phyloP scores from a whole-genome alignment of 2,113 vertebrate genomes.

The Melanotaenia duboulayi region DNA sequence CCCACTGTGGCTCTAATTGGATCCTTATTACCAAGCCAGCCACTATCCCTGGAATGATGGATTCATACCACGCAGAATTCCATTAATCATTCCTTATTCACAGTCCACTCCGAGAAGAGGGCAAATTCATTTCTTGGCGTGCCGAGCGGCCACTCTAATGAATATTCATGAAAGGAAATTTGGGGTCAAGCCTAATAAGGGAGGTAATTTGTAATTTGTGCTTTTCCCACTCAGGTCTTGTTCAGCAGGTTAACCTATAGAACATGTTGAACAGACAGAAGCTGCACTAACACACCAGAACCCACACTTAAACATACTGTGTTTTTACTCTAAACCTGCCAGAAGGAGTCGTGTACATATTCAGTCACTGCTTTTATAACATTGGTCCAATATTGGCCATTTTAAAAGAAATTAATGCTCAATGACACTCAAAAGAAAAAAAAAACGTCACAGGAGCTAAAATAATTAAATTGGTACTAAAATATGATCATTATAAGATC shows the following conservation, averaged over 20 bases:
- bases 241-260: conserved; percentile 82
- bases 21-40: conserved; percentile 85
- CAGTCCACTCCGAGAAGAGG: conserved; percentile 81
- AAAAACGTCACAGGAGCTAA: background rate
- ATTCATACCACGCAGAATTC: conserved; percentile 85
- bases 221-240: conserved; percentile 82
- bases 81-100: conserved; percentile 89
- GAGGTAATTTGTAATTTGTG: conserved; percentile 87
- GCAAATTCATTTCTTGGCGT: conserved; percentile 79
- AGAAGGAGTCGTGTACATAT: conserved; percentile 40
- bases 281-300: conserved; percentile 12
- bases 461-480: conserved; percentile 15
- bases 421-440: conserved; percentile 9
- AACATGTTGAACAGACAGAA: conserved; percentile 58
- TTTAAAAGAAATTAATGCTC: conserved; percentile 5
- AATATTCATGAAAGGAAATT: conserved; percentile 89
- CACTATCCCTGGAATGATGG: conserved; percentile 82
- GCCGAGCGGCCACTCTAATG: conserved; percentile 75
- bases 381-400: conserved; percentile 35
- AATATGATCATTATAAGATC: conserved; percentile 16
- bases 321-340: conserved; percentile 51
- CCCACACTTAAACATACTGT: conserved; percentile 54
- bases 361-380: conserved; percentile 42
- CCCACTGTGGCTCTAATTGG: conserved; percentile 87
- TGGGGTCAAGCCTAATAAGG: conserved; percentile 87